Base-by-base conservation (phyloP, 2,113 vertebrate species). In the Pheucticus melanocephalus region DNA sequence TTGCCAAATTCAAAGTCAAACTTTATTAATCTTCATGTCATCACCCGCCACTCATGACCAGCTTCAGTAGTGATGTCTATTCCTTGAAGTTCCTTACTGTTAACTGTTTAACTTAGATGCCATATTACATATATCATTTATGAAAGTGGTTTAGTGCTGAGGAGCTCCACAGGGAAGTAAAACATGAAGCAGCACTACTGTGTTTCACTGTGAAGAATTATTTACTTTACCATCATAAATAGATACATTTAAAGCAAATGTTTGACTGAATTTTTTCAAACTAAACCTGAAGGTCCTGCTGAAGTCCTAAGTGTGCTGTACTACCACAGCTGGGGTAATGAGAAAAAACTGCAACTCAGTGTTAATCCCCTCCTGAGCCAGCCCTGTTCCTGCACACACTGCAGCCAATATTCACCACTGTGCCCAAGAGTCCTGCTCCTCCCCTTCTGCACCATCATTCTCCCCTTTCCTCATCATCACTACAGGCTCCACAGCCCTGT, bases 21-120 rank as follows among this genome's bases (percentile, higher is more conserved):
- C 81, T 88, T 97, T 82, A 97, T 98, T 97, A 97, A 97, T 97
- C 92, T 97, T 97, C 86, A 96, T 93, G 91, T 97, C 97, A 97
- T 92, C 96, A 93, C 94, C 88, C 1, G 40, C 90, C 88, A 97
- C 90, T 97, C 92, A 97, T 35, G 79, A 87, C 72, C 90, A 97
- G 88, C 82, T 96, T 91, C 88, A 97, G 80, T 9, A 73, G 65
- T 76, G 88, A 97, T 19, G 6, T 94, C 75, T 97, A 48, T 91
- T 98, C 96, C 91, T 86, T 87, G 68, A 88, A 94, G 80, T 71
- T 85, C 71, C 63, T 76, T 44, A 86, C 68, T 86, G 82, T 95
- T 92, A 78, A 83, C 50, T 82, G 54, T 87, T 94, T 90, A 50
- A 70, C 33, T 90, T 51, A 39, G 15, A 76, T 56, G 53, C 66